Base-by-base conservation (phyloP, 2,888 invertebrate genomes). In the Sepioteuthis lessoniana region DNA sequence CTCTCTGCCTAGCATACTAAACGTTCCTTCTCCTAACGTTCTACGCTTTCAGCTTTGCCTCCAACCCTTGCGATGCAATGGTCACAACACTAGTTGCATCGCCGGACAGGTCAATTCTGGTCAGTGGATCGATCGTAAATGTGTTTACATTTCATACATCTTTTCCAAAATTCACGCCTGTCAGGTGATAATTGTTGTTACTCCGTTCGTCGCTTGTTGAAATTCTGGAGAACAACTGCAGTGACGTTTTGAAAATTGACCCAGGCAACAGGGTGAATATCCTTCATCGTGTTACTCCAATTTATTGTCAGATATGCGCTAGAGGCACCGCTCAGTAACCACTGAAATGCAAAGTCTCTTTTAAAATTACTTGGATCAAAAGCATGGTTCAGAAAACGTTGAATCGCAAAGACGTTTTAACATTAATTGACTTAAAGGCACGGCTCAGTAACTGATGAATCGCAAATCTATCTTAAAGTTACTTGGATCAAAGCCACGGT, bases 101-200 rank as follows among this genome's bases (percentile, higher is more conserved):
- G 13, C n/a, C 2, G 13, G 76, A 0, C 76, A n/a, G n/a, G 76
- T 76, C n/a, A n/a, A n/a, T n/a, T 35, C 76, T 76, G 76, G 76
- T 76, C 76, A n/a, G 76, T 35, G 16, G n/a, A 76, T 76, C 76
- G n/a, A 76, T 76, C 16, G 76, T 76, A 76, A 76, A 76, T 76
- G 76, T 76, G 76, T 76, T 76, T 76, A 76, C 35, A n/a, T 76
- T 76, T 76, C 76, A 35, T 76, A 76, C 76, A 76, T n/a, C 76
- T 76, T 42, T 76, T 76, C 76, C n/a, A n/a, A 76, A 76, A 76
- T 76, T 76, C n/a, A 76, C 76, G n/a, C 76, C n/a, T 76, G n/a
- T 76, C n/a, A 76, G 76, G 76, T 76, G 76, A 13, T 76, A 35
- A 76, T 76, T 16, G 76, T 35, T 76, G 76, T 76, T 76, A n/a